Base-by-base conservation (phyloP, 2,797 vertebrate species). In the Crypturellus tataupa region DNA sequence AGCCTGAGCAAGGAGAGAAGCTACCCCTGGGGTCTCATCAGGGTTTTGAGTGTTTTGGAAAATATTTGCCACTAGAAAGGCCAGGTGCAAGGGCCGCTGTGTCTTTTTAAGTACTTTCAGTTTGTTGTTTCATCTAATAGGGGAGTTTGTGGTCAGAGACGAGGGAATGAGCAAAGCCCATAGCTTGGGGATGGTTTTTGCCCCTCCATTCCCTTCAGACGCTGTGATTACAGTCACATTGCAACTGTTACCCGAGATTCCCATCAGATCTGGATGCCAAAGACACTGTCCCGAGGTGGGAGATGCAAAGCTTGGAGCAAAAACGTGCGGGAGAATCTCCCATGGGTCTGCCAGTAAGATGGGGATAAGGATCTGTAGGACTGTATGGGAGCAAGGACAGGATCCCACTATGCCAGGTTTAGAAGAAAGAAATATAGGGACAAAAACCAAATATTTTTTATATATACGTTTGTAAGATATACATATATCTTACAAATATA, bases 311-410 rank as follows among this genome's bases (percentile, higher is more conserved):
- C 25, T 53, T 27, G 9, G 51, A 53, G 15, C 27, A 16, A 53
- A 40, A 39, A 35, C 17, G 16, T 12, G 33, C 0, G 0, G 75
- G 58, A 44, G 20, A 1, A 2, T 31, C 12, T 70, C 6, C 31
- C n/a, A 25, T 13, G 39, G 14, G 13, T 59, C 21, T 65, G 46
- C 4, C 3, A 9, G 3, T 11, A 18, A 13, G 49, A 20, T 27
- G 62, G 40, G 27, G 12, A 39, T 13, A 29, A 62, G 18, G 27
- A 3, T 42, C 35, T 75, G 55, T 49, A 63, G 47, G 44, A 64
- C n/a, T 33, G 8, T 15, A 7, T 46, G 19, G 44, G 19, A 46
- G 37, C 56, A 39, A 35, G 29, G 9, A 9, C 29, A 53, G 37
- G 42, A 35, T 17, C n/a, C 16, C 31, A 18, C 19, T 39, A 9